Evolutionary conservation across 2,797 vertebrate species (phyloP).

Genomic region (Arrhamphus sclerolepis): DNA sequence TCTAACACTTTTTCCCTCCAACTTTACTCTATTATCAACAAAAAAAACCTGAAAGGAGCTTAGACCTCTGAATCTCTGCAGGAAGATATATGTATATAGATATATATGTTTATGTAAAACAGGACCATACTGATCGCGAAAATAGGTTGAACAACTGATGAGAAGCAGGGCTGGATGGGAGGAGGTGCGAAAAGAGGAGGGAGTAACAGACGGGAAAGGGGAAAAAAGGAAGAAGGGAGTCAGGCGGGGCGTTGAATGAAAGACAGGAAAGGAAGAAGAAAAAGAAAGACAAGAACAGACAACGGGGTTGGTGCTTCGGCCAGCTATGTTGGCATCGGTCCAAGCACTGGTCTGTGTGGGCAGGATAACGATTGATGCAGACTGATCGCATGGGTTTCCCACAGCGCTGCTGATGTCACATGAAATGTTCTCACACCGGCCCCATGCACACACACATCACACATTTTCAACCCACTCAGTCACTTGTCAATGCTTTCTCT

Average conservation of each 20-base stretch:
- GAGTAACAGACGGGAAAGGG: constrained; percentile 48
- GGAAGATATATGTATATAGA: too few relatives aligned
- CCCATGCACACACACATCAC: constrained; percentile 16
- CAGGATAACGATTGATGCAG: constrained; percentile 52
- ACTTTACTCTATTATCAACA: constrained; percentile 25
- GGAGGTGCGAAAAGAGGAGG: constrained; percentile 60
- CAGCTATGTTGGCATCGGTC: constrained; percentile 39
- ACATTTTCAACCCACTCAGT: constrained; percentile 18
- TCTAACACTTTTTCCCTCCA: constrained; percentile 19
- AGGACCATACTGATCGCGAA: constrained; percentile 21
- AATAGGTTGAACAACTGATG: constrained; percentile 42
- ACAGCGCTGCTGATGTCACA: constrained; percentile 49
- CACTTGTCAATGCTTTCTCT: constrained; percentile 13
- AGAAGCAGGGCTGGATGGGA: constrained; percentile 32
- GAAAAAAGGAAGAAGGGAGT: constrained; percentile 28
- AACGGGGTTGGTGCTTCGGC: constrained; percentile 38
- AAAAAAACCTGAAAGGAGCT: constrained; percentile 36
- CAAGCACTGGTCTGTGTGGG: constrained; percentile 60
- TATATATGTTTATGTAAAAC: too few relatives aligned
- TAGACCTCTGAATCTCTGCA: constrained; percentile 24
- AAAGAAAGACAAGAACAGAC: constrained; percentile 46
- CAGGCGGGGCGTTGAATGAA: constrained; percentile 19
- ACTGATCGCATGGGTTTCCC: constrained; percentile 57
- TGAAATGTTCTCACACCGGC: constrained; percentile 40
- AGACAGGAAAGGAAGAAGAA: constrained; percentile 24